A percentile compares a stretch with the other conserved stretches of the same genome.
These are phyloP conservation scores for Drosophila meridionalis DNA, from an alignment of 2,888 invertebrate species.

Conservation along the genomic window DNA sequence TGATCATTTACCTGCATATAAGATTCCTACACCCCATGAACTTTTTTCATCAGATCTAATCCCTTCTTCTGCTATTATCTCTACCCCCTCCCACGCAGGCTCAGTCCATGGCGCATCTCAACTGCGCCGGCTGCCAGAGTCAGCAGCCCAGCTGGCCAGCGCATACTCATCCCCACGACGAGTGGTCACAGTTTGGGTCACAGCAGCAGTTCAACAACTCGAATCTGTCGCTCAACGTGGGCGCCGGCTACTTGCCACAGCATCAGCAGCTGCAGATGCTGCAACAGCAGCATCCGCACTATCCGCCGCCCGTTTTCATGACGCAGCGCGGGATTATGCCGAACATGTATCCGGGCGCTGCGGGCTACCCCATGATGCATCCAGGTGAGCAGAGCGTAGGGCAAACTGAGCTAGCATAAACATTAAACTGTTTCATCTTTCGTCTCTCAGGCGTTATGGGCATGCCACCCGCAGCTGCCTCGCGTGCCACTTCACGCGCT, in stretches of 20 bases:
- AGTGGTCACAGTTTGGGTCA: slow-evolving; percentile 81
- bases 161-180: slow-evolving; percentile 61
- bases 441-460: slow-evolving; percentile 74
- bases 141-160: slow-evolving; percentile 67
- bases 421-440: background rate
- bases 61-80: background rate
- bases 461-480: slow-evolving; percentile 80
- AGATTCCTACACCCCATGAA: background rate
- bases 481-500: slow-evolving; percentile 87
- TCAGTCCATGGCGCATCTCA: slow-evolving; percentile 90
- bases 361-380: slow-evolving; percentile 85
- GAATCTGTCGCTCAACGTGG: slow-evolving; percentile 87
- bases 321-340: slow-evolving; percentile 82
- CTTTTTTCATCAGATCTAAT: background rate
- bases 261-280: slow-evolving; percentile 58
- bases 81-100: slow-evolving; percentile 85
- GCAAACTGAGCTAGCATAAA: accelerated
- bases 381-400: slow-evolving; percentile 69
- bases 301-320: slow-evolving; percentile 85
- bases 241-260: slow-evolving; percentile 84
- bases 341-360: slow-evolving; percentile 81
- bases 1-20: background rate
- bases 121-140: slow-evolving; percentile 87
- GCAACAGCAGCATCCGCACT: slow-evolving; percentile 83
- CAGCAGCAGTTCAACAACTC: slow-evolving; percentile 85